phyloP scores from a whole-genome alignment of 2,113 vertebrate genomes.

The human region GRCh38 chr9:127489501-127490000 shows the following conservation, averaged over 20 bases:
- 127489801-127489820: fast-evolving
- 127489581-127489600: not conserved
- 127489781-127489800: fast-evolving
- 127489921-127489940: not conserved
- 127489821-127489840: not conserved
- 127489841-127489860: not conserved
- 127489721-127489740: not conserved
- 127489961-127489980: not conserved
- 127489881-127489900: fast-evolving
- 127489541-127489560: not conserved
- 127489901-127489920: not conserved
- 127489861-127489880: fast-evolving
- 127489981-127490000: not conserved
- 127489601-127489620: not conserved
- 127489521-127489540: not conserved
- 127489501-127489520: constrained; percentile 95
- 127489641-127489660: not conserved
- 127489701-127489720: not conserved
- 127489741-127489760: not conserved
- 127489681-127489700: not conserved
- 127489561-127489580: fast-evolving
- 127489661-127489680: not conserved
- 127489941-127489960: not conserved
- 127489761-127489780: fast-evolving
- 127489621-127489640: not conserved